Base-by-base conservation (phyloP, 2,888 invertebrate genomes). In the Epinotia ramella region DNA sequence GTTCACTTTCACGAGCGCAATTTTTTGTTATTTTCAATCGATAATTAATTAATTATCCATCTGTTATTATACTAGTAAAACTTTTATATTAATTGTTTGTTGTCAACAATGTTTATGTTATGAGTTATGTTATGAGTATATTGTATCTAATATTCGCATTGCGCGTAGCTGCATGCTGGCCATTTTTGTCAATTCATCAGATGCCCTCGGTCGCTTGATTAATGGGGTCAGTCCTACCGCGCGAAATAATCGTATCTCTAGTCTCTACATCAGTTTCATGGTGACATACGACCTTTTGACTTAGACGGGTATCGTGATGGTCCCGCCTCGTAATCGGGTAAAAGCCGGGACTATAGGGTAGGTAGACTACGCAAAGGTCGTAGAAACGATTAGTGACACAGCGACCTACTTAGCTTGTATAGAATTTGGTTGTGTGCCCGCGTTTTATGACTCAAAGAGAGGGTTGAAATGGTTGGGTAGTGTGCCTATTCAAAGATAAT, bases 131-230 rank as follows among this genome's bases (percentile, higher is more conserved):
- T 5, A 4, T 5, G 2, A 13, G 24, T 7, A 7, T n/a, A 16
- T 7, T 5, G n/a, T 53, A 1, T 53, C n/a, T 7, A 13, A 65
- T 65, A 24, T 64, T 56, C 40, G 57, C 44, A 57, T 57, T 16
- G 9, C 12, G 33, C 12, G 12, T 16, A 53, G 12, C 16, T 40
- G 59, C 46, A 60, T 24, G 69, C 18, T 57, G 53, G 11, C 18
- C 56, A 9, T 28, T 56, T 57, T 18, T 40, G 56, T 57, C 62
- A 57, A 66, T 11, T 57, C 44, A 64, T 56, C 60, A n/a, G 49
- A 44, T n/a, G 24, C 44, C 71, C 67, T 13, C n/a, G n/a, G 33
- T 62, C 60, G 63, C 76, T 79, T 88, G 88, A 88, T 89, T 86
- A 84, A 88, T 87, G 87, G 81, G 73, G 57, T 73, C 59, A 73